Base-by-base conservation (phyloP, 1,140 invertebrate genomes). In the Drosophila jambulina region DNA sequence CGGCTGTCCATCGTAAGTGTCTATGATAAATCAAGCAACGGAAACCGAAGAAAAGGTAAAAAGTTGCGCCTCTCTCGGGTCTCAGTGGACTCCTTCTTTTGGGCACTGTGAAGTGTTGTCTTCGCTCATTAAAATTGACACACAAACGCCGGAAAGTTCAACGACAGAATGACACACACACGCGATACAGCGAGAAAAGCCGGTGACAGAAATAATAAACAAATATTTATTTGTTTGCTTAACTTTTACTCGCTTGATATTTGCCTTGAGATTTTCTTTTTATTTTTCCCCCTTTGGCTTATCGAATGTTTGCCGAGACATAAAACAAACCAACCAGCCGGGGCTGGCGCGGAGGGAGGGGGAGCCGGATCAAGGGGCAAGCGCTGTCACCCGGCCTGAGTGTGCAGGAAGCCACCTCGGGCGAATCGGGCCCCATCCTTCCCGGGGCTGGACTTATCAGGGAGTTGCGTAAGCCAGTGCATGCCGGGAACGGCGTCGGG, bases 241-340 rank as follows among this genome's bases (percentile, higher is more conserved):
- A 82, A 87, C 83, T 87, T 86, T 84, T 84, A 77, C 81, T 64
- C 77, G 61, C 54, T 51, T 67, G 60, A 60, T 80, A 80, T 80
- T 84, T 84, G 67, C 69, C 36, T 49, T 27, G 40, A 69, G 69
- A 71, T 72, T 72, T 70, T 49, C 54, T 29, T 32, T 59, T 71
- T 38, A 15, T 17, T 54, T 65, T 65, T 56, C 38, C 40, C 36
- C 38, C 36, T 27, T 76, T 40, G 58, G 58, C 58, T 64, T 86
- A 86, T 86, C 83, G 82, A 87, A 87, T 86, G 83, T 86, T 86
- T 86, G 83, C 60, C 76, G 54, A 87, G 62, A 77, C 79, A 79
- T 86, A 82, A 87, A 86, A 76, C 67, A 76, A 72, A 72, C 48
- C 79, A 79, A 79, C 85, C 48, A 85, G 40, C 4, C 60, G 3